Percentiles rank a stretch among this genome's conserved stretches.
These are phyloP conservation scores for Bradypus variegatus DNA, from an alignment of 2,797 vertebrate species.

Conservation along the genomic window DNA sequence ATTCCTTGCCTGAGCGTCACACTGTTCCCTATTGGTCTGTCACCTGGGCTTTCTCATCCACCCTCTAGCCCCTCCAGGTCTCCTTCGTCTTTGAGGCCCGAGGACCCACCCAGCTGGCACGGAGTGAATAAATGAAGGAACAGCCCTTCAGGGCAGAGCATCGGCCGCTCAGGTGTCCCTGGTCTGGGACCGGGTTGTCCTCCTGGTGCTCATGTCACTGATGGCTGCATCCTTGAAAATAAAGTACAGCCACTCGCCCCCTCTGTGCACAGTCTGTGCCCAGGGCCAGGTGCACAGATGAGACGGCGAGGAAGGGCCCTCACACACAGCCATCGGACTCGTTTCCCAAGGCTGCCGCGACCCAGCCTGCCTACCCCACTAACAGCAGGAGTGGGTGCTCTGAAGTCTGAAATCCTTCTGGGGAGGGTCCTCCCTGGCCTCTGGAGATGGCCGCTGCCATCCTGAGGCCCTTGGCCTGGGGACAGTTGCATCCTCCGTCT, in stretches of 20 bases:
- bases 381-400: too few relatives aligned
- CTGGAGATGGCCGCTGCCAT: too few relatives aligned
- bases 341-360: too few relatives aligned
- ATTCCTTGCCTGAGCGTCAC: rapidly evolving
- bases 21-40: background rate
- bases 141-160: background rate
- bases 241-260: background rate
- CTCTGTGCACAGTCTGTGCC: background rate
- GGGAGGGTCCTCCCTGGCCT: too few relatives aligned
- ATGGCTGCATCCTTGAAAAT: background rate
- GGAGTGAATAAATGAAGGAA: background rate
- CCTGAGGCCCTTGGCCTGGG: too few relatives aligned
- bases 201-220: background rate
- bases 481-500: too few relatives aligned
- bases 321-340: too few relatives aligned
- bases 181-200: background rate
- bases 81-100: background rate
- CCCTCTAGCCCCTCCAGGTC: background rate
- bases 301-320: rapidly evolving
- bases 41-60: background rate
- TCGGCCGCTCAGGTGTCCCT: background rate
- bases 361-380: too few relatives aligned
- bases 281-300: rapidly evolving
- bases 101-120: rapidly evolving
- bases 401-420: too few relatives aligned